Percentiles rank a stretch among this genome's conserved stretches.
Evolutionary conservation across 92 coral and sea anemone genomes (phyloP).

Genomic region (Porites divaricata): DNA sequence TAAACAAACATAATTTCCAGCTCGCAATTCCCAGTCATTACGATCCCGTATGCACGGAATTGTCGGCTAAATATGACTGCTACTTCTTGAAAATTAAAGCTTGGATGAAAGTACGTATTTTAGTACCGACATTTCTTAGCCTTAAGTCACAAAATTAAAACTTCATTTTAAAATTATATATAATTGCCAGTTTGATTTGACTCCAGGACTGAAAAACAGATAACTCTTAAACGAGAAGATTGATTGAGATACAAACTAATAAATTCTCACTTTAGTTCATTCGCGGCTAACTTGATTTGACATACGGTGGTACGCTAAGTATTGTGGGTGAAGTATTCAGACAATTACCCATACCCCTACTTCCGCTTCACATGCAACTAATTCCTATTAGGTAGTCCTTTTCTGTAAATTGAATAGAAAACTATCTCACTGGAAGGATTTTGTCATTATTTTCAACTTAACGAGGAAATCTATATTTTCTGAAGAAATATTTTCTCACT

Average conservation of each 20-base stretch:
- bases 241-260: not conserved
- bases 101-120: not conserved
- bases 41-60: not conserved
- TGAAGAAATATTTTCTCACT: no score
- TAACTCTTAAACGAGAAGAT: not conserved
- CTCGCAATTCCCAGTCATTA: not conserved
- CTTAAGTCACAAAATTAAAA: not conserved
- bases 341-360: no score
- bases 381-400: no score
- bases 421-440: no score
- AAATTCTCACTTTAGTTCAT: not conserved
- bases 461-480: no score
- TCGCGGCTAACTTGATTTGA: no score
- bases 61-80: not conserved
- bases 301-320: no score
- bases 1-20: not conserved
- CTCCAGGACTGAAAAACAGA: slow-evolving; percentile 23
- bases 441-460: no score
- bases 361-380: no score
- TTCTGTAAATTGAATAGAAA: no score
- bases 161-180: not conserved
- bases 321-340: no score
- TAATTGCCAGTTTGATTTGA: not conserved
- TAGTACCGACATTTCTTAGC: no score
- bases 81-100: not conserved